A percentile compares a stretch with the other conserved stretches of the same genome.
Conservation (phyloP, 2,113 vertebrate genomes). For the Centrocercus urophasianus region DNA sequence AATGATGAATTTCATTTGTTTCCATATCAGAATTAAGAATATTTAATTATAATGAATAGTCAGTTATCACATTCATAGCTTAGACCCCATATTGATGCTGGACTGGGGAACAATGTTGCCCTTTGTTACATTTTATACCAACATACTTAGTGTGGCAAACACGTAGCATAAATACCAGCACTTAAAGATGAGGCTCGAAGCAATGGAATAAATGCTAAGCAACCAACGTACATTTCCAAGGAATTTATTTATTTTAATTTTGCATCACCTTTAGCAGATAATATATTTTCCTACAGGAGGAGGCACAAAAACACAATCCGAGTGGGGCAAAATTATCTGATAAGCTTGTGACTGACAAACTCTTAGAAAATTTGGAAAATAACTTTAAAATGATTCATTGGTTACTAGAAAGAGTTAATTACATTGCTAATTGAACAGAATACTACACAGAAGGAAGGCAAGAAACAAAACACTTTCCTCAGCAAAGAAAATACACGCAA, state of each 20-base stretch:
- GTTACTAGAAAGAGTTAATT: neutral
- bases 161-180: neutral
- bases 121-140: neutral
- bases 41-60: conserved; percentile 35
- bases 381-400: rapidly evolving
- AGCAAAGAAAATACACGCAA: neutral
- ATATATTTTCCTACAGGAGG: neutral
- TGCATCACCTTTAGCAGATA: neutral
- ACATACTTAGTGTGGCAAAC: neutral
- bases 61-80: conserved; percentile 18
- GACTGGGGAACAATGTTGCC: neutral
- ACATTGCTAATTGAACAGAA: neutral
- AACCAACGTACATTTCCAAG: neutral
- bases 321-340: neutral
- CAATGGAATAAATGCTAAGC: neutral
- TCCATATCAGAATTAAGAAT: conserved; percentile 16
- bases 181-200: neutral
- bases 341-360: neutral
- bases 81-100: neutral
- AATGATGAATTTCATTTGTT: conserved; percentile 54
- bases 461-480: neutral
- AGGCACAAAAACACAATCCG: neutral
- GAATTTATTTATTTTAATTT: neutral
- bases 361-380: neutral
- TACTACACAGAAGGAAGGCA: neutral